Conservation (phyloP, 2,888 invertebrate species). For the Pachliopta kotzebuea region DNA sequence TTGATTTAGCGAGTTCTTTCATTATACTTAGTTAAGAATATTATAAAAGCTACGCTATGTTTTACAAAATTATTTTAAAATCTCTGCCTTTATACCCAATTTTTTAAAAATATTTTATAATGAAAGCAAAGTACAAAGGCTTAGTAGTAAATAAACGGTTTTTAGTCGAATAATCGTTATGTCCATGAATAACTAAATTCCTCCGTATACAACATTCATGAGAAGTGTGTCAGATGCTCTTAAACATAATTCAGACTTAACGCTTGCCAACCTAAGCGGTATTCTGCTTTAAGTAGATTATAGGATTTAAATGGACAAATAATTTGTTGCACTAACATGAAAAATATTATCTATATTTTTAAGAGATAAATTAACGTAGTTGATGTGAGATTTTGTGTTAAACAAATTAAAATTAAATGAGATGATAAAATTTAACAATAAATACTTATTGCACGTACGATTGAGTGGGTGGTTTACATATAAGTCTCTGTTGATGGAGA, state of each 20-base stretch:
- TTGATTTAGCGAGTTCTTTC: too few species aligned
- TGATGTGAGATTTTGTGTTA: too few species aligned
- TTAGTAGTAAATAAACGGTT: not conserved
- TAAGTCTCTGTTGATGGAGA: too few species aligned
- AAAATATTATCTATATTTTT: not conserved
- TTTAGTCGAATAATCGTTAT: not conserved
- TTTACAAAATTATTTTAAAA: too few species aligned
- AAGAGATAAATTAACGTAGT: not conserved
- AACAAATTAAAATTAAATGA: too few species aligned
- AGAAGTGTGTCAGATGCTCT: conserved; percentile 18
- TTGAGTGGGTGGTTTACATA: too few species aligned
- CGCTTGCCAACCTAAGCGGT: conserved; percentile 1
- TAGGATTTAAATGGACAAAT: not conserved
- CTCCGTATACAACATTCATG: conserved; percentile 2
- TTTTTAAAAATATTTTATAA: not conserved
- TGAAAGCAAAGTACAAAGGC: not conserved
- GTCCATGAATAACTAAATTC: conserved; percentile 1
- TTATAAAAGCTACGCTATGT: too few species aligned
- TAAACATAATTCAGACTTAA: conserved; percentile 15
- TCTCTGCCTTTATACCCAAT: too few species aligned
- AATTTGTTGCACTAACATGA: not conserved
- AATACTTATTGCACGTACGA: too few species aligned
- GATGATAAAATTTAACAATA: too few species aligned
- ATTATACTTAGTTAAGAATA: too few species aligned
- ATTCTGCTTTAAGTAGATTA: not conserved